These are phyloP conservation scores for Portunus trituberculatus DNA, from an alignment of 1,140 invertebrate species.

Conservation along the genomic window DNA sequence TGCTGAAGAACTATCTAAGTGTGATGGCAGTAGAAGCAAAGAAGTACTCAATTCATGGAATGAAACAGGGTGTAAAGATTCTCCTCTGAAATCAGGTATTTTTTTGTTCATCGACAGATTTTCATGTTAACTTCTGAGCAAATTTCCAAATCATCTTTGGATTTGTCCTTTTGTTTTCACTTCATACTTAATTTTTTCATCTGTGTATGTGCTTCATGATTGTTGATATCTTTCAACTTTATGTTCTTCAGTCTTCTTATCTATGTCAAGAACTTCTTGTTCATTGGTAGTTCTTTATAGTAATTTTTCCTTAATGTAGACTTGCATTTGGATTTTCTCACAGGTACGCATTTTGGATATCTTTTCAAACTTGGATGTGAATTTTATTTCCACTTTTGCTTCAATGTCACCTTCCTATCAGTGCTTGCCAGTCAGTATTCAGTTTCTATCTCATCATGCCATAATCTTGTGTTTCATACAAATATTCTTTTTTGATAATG, in stretches of 20 bases:
- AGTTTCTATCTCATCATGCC: background rate
- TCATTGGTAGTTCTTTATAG: conserved; percentile 40
- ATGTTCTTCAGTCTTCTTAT: conserved; percentile 26
- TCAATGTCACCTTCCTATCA: background rate
- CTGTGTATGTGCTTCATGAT: too few species aligned
- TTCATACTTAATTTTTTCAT: too few species aligned
- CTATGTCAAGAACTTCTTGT: background rate
- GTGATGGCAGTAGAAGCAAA: too few species aligned
- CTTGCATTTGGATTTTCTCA: background rate
- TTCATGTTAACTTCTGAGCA: too few species aligned
- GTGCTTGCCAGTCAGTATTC: background rate
- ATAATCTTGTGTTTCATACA: conserved; percentile 30
- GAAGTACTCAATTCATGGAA: too few species aligned
- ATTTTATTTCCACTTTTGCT: conserved; percentile 44
- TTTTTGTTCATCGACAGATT: too few species aligned
- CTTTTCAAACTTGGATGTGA: conserved; percentile 14
- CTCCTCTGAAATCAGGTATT: too few species aligned
- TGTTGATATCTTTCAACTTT: too few species aligned
- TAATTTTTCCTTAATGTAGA: background rate
- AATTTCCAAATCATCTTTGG: too few species aligned
- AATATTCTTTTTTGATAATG: background rate
- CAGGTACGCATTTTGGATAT: conserved; percentile 32
- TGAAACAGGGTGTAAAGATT: too few species aligned
- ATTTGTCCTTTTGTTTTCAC: too few species aligned
- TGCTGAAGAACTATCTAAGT: too few species aligned